phyloP scores from a whole-genome alignment of 2,888 invertebrate species.

The Stramonita haemastoma region DNA sequence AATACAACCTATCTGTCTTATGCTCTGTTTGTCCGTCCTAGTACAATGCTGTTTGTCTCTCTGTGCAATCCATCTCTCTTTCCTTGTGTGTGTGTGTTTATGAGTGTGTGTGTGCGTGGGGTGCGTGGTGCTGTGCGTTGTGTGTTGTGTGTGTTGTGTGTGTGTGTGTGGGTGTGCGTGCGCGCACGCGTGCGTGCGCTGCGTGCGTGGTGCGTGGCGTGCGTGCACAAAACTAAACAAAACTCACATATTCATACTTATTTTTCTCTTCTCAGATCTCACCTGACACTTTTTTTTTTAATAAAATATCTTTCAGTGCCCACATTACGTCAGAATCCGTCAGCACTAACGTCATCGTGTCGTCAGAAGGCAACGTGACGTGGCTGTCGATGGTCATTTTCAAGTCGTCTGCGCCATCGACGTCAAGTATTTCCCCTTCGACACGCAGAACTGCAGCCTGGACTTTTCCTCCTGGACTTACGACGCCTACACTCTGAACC shows the following conservation, averaged over 20 bases:
- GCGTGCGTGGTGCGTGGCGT: no score
- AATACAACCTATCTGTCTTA: no score
- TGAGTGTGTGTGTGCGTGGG: no score
- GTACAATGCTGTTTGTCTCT: no score
- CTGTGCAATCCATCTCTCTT: no score
- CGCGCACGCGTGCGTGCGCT: no score
- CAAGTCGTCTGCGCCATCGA: conserved; percentile 80
- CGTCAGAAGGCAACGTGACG: conserved; percentile 80
- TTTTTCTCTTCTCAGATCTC: not conserved
- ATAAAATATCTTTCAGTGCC: not conserved
- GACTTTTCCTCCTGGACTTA: conserved; percentile 81
- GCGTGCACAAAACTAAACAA: no score
- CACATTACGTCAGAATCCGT: conserved; percentile 42
- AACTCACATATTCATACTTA: not conserved
- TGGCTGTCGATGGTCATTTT: conserved; percentile 81
- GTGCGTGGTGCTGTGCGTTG: no score
- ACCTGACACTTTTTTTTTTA: not conserved
- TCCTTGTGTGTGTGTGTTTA: no score
- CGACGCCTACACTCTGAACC: conserved; percentile 77
- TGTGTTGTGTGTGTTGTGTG: no score
- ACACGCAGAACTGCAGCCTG: conserved; percentile 80
- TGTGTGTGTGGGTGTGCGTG: no score
- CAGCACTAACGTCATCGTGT: conserved; percentile 81
- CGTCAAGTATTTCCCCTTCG: conserved; percentile 81
- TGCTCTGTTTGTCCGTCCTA: no score